These are phyloP conservation scores for Lycia hirtaria DNA, from an alignment of 2,888 invertebrate species.

Conservation along the genomic window DNA sequence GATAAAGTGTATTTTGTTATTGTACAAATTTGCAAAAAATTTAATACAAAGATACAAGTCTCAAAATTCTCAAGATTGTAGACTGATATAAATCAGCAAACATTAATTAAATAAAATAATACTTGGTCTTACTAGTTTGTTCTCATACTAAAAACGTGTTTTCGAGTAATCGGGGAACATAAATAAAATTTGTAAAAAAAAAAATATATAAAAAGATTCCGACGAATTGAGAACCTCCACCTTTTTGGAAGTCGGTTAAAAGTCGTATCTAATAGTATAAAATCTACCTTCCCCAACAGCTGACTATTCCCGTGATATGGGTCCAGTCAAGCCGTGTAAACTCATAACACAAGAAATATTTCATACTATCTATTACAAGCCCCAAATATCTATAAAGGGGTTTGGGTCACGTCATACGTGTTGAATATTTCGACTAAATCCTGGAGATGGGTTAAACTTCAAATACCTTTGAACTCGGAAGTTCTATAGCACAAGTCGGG, in stretches of 20 bases:
- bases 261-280: slow-evolving; percentile 16
- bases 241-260: not conserved
- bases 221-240: too few relatives aligned
- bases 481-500: not conserved
- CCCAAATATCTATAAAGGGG: slow-evolving; percentile 36
- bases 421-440: slow-evolving; percentile 23
- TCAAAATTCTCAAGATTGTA: too few relatives aligned
- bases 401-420: slow-evolving; percentile 30
- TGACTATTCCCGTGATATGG: slow-evolving; percentile 54
- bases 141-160: too few relatives aligned
- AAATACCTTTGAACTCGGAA: slow-evolving; percentile 10
- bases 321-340: slow-evolving; percentile 50
- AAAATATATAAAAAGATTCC: too few relatives aligned
- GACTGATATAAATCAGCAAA: too few relatives aligned
- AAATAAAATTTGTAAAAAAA: too few relatives aligned
- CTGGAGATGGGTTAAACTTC: slow-evolving; percentile 6
- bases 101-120: too few relatives aligned
- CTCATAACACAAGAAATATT: slow-evolving; percentile 49
- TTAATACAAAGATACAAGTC: too few relatives aligned
- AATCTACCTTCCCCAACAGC: slow-evolving; percentile 11
- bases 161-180: too few relatives aligned
- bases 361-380: slow-evolving; percentile 46
- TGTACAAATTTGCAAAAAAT: too few relatives aligned
- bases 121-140: too few relatives aligned
- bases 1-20: too few relatives aligned